Conservation (phyloP, 1,140 invertebrate genomes). For the Philotrypesis tridentata region DNA sequence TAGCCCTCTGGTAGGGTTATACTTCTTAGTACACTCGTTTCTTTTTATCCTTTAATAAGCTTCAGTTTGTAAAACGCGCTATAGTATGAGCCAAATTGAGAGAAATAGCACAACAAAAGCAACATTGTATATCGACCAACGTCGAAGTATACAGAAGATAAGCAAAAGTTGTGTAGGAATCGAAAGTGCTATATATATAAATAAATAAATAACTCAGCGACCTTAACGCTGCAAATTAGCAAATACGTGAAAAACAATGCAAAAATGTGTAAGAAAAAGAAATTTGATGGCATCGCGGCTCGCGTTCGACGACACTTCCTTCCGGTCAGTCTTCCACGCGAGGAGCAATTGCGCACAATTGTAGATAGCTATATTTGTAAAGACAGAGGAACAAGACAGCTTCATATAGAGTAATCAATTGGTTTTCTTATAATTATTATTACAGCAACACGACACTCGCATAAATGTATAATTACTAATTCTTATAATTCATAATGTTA, state of each 20-base stretch:
- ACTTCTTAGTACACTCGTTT: not conserved
- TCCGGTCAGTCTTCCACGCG: constrained; percentile 38
- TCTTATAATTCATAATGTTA: not conserved
- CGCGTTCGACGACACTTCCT: constrained; percentile 35
- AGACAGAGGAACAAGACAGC: not conserved
- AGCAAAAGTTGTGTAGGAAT: constrained; percentile 1
- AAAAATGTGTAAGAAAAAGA: not conserved
- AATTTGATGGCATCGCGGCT: constrained; percentile 6
- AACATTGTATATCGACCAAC: not conserved
- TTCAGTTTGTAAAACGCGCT: not conserved
- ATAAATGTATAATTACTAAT: not conserved
- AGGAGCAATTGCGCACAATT: constrained; percentile 42
- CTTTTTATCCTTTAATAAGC: not conserved
- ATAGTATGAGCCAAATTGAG: not conserved
- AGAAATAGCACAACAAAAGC: constrained; percentile 3
- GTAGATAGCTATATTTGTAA: constrained; percentile 23
- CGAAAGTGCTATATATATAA: constrained; percentile 13
- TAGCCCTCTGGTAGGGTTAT: constrained; percentile 22
- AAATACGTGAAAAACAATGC: not conserved
- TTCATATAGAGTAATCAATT: not conserved
- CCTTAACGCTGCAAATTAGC: not conserved
- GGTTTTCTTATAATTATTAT: not conserved
- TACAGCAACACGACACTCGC: not conserved
- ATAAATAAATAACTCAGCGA: not conserved
- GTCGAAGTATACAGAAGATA: not conserved